phyloP scores from a whole-genome alignment of 2,888 invertebrate species.

The Corythucha ciliata region DNA sequence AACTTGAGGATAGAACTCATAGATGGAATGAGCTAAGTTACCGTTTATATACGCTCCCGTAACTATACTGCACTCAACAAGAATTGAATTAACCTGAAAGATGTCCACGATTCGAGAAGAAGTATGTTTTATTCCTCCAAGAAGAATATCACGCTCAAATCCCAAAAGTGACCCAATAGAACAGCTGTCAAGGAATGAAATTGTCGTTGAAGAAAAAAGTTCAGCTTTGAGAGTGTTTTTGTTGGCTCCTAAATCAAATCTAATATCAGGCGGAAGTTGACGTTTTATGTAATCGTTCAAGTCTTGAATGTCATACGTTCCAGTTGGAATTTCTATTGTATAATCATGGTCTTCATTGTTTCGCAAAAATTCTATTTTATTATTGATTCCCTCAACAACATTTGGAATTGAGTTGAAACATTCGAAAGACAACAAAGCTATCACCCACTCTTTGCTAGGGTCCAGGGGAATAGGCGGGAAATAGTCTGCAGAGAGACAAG shows the following conservation, averaged over 20 bases:
- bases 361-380: too few relatives aligned
- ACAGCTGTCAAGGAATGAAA: too few relatives aligned
- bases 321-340: conserved; percentile 34
- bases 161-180: conserved; percentile 35
- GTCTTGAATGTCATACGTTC: conserved; percentile 39
- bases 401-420: neutral
- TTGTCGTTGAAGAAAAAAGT: too few relatives aligned
- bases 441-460: neutral
- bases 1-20: conserved; percentile 18
- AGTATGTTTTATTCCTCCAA: neutral
- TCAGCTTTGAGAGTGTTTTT: conserved; percentile 35
- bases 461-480: neutral
- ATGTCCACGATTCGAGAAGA: conserved; percentile 21
- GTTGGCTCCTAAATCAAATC: neutral
- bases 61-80: neutral
- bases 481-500: neutral
- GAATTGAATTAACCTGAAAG: conserved; percentile 37
- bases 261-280: conserved; percentile 4
- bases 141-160: conserved; percentile 26
- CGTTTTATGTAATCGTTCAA: conserved; percentile 26
- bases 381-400: neutral
- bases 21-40: conserved; percentile 5
- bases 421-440: neutral
- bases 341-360: too few relatives aligned
- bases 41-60: conserved; percentile 11